These are phyloP conservation scores for Benthochromis sp. DNA, from an alignment of 2,113 vertebrate genomes.

Conservation along the genomic window DNA sequence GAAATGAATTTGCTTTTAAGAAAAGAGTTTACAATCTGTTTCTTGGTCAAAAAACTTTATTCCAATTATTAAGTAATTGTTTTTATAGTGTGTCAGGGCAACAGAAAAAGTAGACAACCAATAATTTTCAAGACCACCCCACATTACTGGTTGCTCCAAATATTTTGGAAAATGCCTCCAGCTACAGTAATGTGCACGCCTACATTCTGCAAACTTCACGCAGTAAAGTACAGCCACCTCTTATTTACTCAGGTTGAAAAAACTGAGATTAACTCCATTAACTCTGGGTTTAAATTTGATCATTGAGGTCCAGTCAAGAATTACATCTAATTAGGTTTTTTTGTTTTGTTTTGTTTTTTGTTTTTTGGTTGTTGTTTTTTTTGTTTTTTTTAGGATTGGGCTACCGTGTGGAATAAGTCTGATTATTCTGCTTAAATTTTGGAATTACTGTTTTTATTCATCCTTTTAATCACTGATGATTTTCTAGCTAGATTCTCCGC, in stretches of 20 bases:
- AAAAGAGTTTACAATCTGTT: neutral
- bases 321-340: neutral
- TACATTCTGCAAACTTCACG: neutral
- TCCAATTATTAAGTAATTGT: neutral
- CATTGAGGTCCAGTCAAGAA: neutral
- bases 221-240: neutral
- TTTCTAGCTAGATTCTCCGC: neutral
- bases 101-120: neutral
- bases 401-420: neutral
- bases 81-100: neutral
- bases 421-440: neutral
- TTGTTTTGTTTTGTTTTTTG: fast-evolving
- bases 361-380: neutral
- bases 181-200: neutral
- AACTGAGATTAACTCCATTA: neutral
- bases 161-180: neutral
- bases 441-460: neutral
- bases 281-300: neutral
- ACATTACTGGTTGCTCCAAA: neutral
- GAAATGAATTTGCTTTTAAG: neutral
- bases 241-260: neutral
- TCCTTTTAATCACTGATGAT: neutral
- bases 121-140: neutral
- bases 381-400: neutral
- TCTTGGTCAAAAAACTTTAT: neutral